Conservation (phyloP, 37 sponge, comb jelly and placozoan genomes). For the Axinella damicornis region DNA sequence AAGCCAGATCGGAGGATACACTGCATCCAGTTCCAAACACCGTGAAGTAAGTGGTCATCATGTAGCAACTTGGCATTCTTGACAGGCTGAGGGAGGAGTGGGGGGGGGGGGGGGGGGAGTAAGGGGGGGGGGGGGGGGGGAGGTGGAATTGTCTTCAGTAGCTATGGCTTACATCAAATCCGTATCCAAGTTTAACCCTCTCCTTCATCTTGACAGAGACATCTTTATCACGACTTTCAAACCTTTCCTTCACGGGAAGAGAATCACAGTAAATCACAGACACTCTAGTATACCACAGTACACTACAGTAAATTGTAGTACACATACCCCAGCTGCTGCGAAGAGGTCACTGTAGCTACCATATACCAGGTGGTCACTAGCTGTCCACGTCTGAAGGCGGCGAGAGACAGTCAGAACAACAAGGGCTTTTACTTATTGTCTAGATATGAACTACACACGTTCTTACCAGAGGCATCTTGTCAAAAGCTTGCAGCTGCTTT, state of each 20-base stretch:
- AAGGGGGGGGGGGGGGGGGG: not conserved
- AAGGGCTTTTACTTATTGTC: not conserved
- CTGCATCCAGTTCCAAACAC: conserved; percentile 51
- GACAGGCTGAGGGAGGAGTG: not conserved
- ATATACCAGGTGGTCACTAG: conserved; percentile 26
- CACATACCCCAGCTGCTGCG: not conserved
- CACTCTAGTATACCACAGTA: no score
- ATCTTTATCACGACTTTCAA: conserved; percentile 36
- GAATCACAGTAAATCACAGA: no score
- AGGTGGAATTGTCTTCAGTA: no score
- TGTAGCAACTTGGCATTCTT: conserved; percentile 26
- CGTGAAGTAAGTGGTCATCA: conserved; percentile 11
- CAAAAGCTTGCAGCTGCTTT: conserved; percentile 39
- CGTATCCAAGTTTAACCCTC: conserved; percentile 71
- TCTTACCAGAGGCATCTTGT: conserved; percentile 63
- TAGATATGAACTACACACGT: not conserved
- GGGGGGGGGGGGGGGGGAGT: no score
- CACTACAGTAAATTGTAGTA: not conserved
- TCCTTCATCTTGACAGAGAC: conserved; percentile 73
- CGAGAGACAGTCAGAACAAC: not conserved
- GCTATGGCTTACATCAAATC: conserved; percentile 76
- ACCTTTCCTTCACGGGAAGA: not conserved
- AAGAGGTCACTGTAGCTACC: conserved; percentile 14
- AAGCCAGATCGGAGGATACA: not conserved
- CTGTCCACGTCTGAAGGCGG: conserved; percentile 10